phyloP scores from a whole-genome alignment of 2,113 vertebrate species.

The Takifugu bimaculatus region DNA sequence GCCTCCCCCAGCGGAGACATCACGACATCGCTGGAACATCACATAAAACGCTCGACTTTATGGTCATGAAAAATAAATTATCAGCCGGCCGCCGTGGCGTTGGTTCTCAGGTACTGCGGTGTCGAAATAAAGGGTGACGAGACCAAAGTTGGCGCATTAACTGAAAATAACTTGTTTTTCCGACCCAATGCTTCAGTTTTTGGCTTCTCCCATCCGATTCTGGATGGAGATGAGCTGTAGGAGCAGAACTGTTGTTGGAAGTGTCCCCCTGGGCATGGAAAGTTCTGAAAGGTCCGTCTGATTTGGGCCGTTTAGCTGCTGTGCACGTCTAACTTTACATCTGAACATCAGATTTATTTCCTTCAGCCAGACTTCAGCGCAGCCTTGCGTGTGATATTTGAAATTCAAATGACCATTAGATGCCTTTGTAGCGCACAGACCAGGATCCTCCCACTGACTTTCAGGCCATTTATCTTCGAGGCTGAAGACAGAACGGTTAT shows the following conservation, averaged over 20 bases:
- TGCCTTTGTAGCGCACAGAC: background rate
- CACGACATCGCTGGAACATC: slow-evolving; percentile 32
- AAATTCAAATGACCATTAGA: slow-evolving; percentile 1
- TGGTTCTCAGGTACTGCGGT: slow-evolving; percentile 44
- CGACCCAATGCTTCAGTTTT: slow-evolving; percentile 19
- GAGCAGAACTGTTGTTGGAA: slow-evolving; percentile 42
- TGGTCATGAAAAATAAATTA: slow-evolving; percentile 57
- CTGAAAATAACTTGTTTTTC: slow-evolving; percentile 35
- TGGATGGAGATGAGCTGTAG: background rate
- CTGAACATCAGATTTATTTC: no score
- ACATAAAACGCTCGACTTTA: slow-evolving; percentile 48
- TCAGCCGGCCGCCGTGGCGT: slow-evolving; percentile 42
- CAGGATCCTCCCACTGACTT: slow-evolving; percentile 1
- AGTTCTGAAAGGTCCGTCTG: background rate
- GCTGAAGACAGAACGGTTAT: slow-evolving; percentile 48
- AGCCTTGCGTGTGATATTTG: slow-evolving; percentile 8
- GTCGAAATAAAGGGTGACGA: slow-evolving; percentile 47
- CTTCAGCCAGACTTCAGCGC: no score
- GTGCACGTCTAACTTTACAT: no score
- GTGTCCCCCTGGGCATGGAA: slow-evolving; percentile 7
- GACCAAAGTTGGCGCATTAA: slow-evolving; percentile 33
- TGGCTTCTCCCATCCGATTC: slow-evolving; percentile 28
- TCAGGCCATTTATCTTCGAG: slow-evolving; percentile 36
- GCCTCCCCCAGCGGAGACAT: slow-evolving; percentile 27
- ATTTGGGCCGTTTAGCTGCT: slow-evolving; percentile 1